Conservation (phyloP, 2,888 invertebrate genomes). For the Stenolophus ochropezus region DNA sequence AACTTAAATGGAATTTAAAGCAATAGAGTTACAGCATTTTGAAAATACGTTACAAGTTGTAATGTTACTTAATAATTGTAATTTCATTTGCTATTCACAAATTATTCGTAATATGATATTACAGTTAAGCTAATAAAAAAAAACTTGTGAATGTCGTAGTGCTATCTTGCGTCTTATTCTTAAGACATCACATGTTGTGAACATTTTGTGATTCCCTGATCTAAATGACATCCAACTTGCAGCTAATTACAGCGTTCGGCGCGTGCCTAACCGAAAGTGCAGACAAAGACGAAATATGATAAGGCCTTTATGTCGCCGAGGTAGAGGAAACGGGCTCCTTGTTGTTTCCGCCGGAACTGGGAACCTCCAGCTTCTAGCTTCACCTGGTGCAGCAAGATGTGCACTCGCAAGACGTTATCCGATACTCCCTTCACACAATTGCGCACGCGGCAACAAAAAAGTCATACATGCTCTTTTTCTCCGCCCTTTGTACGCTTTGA, state of each 20-base stretch:
- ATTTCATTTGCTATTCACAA: too few relatives aligned
- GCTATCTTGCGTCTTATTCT: too few relatives aligned
- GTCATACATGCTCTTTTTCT: slow-evolving; percentile 16
- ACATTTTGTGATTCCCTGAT: neutral
- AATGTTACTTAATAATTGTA: neutral
- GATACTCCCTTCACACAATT: neutral
- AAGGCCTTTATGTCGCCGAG: slow-evolving; percentile 38
- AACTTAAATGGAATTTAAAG: neutral
- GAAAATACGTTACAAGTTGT: neutral
- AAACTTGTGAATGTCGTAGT: too few relatives aligned
- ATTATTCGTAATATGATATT: too few relatives aligned
- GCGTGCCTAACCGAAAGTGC: slow-evolving; percentile 27
- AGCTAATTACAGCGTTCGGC: slow-evolving; percentile 26
- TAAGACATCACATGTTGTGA: neutral
- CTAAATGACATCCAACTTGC: neutral
- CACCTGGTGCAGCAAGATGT: slow-evolving; percentile 50
- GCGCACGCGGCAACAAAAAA: slow-evolving; percentile 23
- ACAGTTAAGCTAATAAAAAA: too few relatives aligned
- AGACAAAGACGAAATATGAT: slow-evolving; percentile 53
- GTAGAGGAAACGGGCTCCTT: slow-evolving; percentile 40
- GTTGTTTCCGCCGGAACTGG: slow-evolving; percentile 52
- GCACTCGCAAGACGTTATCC: slow-evolving; percentile 6
- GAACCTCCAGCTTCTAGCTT: slow-evolving; percentile 23
- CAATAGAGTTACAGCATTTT: neutral
- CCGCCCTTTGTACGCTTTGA: neutral